Conservation (phyloP, 2,113 vertebrate species). For the Cygnus buccinator region DNA sequence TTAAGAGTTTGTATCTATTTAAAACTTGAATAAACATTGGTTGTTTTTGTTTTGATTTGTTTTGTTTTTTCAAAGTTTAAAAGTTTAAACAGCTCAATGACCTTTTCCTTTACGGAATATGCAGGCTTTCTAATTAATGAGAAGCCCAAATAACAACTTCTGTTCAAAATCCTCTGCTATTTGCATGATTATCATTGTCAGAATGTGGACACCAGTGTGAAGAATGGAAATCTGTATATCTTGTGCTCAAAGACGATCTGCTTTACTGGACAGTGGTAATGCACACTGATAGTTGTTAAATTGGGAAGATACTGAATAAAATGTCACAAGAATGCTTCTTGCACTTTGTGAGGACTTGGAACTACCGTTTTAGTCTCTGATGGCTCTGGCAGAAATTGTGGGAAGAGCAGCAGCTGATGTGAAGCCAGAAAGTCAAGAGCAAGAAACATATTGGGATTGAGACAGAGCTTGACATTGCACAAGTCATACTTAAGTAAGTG, state of each 20-base stretch:
- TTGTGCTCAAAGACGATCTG: background rate
- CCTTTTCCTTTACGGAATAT: background rate
- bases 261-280: background rate
- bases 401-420: background rate
- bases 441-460: background rate
- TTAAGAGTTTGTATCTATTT: background rate
- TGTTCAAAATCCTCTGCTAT: background rate
- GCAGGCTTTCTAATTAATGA: background rate
- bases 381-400: conserved; percentile 15
- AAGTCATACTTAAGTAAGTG: background rate
- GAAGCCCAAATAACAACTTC: background rate
- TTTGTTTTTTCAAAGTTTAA: background rate
- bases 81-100: background rate
- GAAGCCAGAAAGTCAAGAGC: background rate
- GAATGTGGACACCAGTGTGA: background rate
- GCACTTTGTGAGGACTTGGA: conserved; percentile 58
- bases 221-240: background rate
- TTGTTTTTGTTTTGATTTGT: too few relatives aligned
- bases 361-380: background rate
- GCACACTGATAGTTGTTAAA: background rate
- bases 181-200: background rate
- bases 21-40: background rate
- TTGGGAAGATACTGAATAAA: background rate
- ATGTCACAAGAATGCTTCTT: conserved; percentile 7
- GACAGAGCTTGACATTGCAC: conserved; percentile 20